Evolutionary conservation across 2,888 invertebrate species (phyloP), one percentile per base, ranked within the genome.

Genomic region (Matsumyia berberina): DNA sequence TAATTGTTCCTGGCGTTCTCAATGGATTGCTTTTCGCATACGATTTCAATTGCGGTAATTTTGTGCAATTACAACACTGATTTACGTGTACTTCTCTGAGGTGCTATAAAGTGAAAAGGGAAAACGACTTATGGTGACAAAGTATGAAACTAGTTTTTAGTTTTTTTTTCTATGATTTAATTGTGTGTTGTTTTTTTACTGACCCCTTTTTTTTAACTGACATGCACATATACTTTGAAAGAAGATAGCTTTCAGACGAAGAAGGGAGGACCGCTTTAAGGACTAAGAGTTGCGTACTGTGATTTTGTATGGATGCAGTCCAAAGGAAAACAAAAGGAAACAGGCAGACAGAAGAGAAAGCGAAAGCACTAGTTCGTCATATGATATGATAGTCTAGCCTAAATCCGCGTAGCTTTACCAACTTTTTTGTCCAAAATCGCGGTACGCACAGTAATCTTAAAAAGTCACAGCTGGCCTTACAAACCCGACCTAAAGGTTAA

Each of bases 21-120:
- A 62, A 80, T 69, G 46, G 74, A 76, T 53, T 60, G 66, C 31
- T 82, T 24, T 24, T 58, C 53, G 66, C 53, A 66, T 58, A 72
- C 46, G 46, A 60, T 57, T 77, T 82, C 53, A 67, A 72, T 82
- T 72, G 82, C 51, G 77, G 82, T 66, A 64, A 77, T 72, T 82
- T 77, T 53, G 60, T 72, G 53, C 67, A 82, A 72, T 77, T 72
- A 72, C 77, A 72, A 33, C 51, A 51, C 66, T 24, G 66, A 82
- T 70, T 72, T 51, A 7, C 70, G 44, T 37, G 53, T 46, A 37
- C 64, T 39, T 64, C 35, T 42, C 31, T 17, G 29, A 17, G 35
- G 33, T 11, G 17, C 2, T 33, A 9, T 51, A 64, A 0, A 29
- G 17, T 15, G 29, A 29, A 70, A 57, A 46, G 46, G 70, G 33